Evolutionary conservation across 2,113 vertebrate species (phyloP).

Genomic region (Menidia beryllina): DNA sequence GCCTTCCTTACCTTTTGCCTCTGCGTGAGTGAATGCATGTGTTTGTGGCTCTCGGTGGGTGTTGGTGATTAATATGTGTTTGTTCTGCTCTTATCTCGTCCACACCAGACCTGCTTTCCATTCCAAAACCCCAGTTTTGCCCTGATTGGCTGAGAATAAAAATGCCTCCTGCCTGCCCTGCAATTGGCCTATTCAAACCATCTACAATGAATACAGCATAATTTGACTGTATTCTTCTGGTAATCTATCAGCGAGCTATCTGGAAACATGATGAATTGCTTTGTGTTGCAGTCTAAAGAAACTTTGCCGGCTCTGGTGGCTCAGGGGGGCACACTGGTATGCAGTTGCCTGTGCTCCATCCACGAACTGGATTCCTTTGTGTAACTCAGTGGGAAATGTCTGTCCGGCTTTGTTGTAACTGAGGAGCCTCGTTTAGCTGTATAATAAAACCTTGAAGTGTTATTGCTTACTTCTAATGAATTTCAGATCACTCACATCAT

Average conservation of each 20-base stretch:
- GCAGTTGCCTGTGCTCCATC: constrained; percentile 31
- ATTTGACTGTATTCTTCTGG: constrained; percentile 60
- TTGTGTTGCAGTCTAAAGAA: constrained; percentile 24
- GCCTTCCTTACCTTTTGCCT: constrained; percentile 50
- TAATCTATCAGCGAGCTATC: constrained; percentile 62
- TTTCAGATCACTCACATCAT: constrained; percentile 38
- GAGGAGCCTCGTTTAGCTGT: constrained; percentile 4
- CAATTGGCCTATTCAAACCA: constrained; percentile 73
- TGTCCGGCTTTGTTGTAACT: constrained; percentile 12
- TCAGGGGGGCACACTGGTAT: constrained; percentile 48
- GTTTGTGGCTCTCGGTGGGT: constrained; percentile 50
- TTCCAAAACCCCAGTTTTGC: constrained; percentile 73
- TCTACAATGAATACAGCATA: constrained; percentile 44
- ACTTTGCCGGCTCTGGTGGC: constrained; percentile 34
- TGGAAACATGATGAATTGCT: constrained; percentile 46
- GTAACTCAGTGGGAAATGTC: constrained; percentile 35
- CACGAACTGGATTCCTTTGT: constrained; percentile 40
- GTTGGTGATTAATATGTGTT: constrained; percentile 71
- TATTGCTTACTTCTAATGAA: constrained; percentile 16
- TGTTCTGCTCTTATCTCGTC: constrained; percentile 79
- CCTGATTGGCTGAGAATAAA: constrained; percentile 73
- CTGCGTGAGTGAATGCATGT: constrained; percentile 31
- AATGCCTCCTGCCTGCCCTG: constrained; percentile 54
- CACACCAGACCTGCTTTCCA: constrained; percentile 77
- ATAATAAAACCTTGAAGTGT: neutral